Conservation (phyloP, 2,888 invertebrate species). For the Laspeyria flexula region DNA sequence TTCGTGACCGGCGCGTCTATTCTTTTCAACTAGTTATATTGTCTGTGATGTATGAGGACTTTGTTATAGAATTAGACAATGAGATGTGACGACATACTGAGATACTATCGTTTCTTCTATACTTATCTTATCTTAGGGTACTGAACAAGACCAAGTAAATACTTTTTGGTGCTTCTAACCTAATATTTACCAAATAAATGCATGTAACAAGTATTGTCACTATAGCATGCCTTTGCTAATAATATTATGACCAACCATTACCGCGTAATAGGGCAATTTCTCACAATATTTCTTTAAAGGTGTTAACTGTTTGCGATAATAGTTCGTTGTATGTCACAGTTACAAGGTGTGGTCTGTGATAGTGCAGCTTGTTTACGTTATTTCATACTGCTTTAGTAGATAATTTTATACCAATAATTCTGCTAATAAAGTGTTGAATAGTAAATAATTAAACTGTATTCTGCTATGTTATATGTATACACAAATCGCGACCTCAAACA, state of each 20-base stretch:
- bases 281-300: background rate
- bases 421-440: too few species aligned
- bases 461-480: background rate
- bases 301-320: background rate
- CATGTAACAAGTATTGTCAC: too few species aligned
- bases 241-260: background rate
- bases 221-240: background rate
- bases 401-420: too few species aligned
- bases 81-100: conserved; percentile 45
- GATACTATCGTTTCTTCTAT: conserved; percentile 14
- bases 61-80: conserved; percentile 54
- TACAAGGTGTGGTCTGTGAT: background rate
- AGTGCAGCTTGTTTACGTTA: too few species aligned
- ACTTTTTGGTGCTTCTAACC: too few species aligned
- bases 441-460: too few species aligned
- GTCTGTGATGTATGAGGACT: conserved; percentile 47
- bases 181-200: too few species aligned
- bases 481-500: background rate
- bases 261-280: too few species aligned
- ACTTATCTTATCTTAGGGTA: background rate
- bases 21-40: conserved; percentile 46
- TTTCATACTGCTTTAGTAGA: too few species aligned
- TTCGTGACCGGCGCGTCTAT: conserved; percentile 57
- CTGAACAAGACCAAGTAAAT: too few species aligned
- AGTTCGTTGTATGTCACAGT: background rate